Evolutionary conservation across 2,797 vertebrate genomes (phyloP), one percentile per base, ranked within the genome.

Genomic region (Tangara arthus): DNA sequence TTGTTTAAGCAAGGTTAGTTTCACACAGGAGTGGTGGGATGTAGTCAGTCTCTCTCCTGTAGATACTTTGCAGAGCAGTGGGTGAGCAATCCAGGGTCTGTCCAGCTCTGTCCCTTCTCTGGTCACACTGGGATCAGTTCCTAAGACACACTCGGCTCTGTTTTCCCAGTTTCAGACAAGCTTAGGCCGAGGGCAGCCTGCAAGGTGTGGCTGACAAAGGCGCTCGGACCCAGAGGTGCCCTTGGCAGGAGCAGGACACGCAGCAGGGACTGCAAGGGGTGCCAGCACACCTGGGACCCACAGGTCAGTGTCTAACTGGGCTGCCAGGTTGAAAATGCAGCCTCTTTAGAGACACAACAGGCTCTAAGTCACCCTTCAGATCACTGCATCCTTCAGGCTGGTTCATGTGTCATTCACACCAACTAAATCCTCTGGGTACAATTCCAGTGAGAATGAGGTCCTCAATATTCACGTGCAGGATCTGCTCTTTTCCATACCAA

Each of bases 201-300:
- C 30, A 10, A 9, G 26, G 21, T 32, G 47, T 47, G 2, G 0
- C 26, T 63, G 63, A 44, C 27, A 35, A 6, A n/a, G 42, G 46
- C 49, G 16, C n/a, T 47, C 1, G 0, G 17, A 4, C 15, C 17
- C 61, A 60, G 79, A 72, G 72, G 22, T 18, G 37, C 64, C 52
- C n/a, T 21, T 8, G 57, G 64, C 22, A 20, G 8, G 37, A 46
- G 49, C 12, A n/a, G 22, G 65, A 13, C 23, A 49, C 37, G 13
- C 23, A 26, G 22, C 57, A 41, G 14, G 0, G 28, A 2, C 12
- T 8, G 35, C 32, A 10, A 1, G 6, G 26, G 37, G 15, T 0
- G 3, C 24, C 35, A 32, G 78, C 4, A n/a, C 44, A 23, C 28
- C 28, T 11, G 7, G 4, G 7, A 8, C 4, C 0, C 0, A 11